A percentile compares a stretch with the other conserved stretches of the same genome.
Conservation (phyloP, 2,888 invertebrate genomes). For the Patella depressa region DNA sequence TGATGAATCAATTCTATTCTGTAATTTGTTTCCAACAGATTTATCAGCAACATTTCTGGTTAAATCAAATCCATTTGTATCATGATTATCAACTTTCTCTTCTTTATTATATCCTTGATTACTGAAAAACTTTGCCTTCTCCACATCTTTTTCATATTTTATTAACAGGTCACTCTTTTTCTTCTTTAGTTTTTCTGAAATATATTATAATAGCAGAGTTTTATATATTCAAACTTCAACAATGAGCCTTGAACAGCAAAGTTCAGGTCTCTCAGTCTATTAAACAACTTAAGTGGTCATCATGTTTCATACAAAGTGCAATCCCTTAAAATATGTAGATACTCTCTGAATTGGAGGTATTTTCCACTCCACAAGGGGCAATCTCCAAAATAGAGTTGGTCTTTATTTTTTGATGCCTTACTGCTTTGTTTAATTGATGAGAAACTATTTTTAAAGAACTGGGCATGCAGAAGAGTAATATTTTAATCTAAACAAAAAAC, state of each 20-base stretch:
- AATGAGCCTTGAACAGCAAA: not conserved
- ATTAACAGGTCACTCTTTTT: constrained; percentile 1
- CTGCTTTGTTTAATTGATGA: not conserved
- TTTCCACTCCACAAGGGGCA: not conserved
- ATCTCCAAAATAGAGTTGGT: not conserved
- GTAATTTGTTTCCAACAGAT: not conserved
- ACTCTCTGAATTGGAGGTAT: not conserved
- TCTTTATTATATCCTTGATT: not conserved
- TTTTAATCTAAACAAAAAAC: not conserved
- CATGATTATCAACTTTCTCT: not conserved
- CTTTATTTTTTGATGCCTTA: not conserved
- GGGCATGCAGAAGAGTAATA: not conserved
- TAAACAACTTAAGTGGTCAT: not conserved
- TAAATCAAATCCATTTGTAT: constrained; percentile 1
- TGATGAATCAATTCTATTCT: not conserved
- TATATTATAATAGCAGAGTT: not conserved
- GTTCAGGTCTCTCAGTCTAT: not conserved
- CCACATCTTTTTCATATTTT: not conserved
- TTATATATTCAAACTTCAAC: not conserved
- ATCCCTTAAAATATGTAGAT: too few relatives aligned
- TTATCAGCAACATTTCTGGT: not conserved
- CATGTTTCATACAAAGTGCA: not conserved
- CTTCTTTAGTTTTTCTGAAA: not conserved
- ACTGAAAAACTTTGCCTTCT: constrained; percentile 1
- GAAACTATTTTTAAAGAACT: not conserved